phyloP scores from a whole-genome alignment of 2,888 invertebrate species.

The Ophion ellenae region DNA sequence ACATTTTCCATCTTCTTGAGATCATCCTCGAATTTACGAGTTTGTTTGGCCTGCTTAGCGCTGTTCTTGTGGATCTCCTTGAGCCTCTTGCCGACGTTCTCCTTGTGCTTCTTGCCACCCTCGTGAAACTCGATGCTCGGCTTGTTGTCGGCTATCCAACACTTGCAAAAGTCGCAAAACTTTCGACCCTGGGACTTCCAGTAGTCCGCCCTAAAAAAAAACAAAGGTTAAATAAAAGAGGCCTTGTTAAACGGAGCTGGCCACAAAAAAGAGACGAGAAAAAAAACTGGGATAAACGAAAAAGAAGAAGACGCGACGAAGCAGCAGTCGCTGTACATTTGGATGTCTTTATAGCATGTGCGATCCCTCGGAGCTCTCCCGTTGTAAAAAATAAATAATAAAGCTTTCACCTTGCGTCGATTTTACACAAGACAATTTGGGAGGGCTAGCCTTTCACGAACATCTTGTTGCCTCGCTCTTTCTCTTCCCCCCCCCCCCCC shows the following conservation, averaged over 20 bases:
- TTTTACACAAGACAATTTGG: slow-evolving; percentile 7
- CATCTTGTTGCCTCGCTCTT: background rate
- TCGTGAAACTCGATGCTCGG: slow-evolving; percentile 98
- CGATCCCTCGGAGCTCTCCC: background rate
- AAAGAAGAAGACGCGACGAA: background rate
- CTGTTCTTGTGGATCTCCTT: slow-evolving; percentile 94
- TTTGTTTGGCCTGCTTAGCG: slow-evolving; percentile 91
- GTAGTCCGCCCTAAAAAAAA: slow-evolving; percentile 92
- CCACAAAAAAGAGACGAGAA: background rate
- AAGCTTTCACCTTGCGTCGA: background rate
- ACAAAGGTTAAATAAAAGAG: background rate
- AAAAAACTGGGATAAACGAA: background rate
- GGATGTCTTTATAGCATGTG: slow-evolving; percentile 26
- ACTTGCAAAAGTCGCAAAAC: slow-evolving; percentile 98
- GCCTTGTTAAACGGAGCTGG: background rate
- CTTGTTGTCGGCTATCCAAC: slow-evolving; percentile 99
- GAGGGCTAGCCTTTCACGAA: background rate
- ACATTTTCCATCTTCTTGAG: slow-evolving; percentile 94
- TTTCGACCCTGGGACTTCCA: slow-evolving; percentile 98
- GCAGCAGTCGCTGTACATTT: slow-evolving; percentile 29
- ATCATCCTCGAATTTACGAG: slow-evolving; percentile 91
- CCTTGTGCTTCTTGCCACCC: slow-evolving; percentile 95
- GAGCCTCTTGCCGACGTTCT: slow-evolving; percentile 94
- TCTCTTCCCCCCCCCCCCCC: no score
- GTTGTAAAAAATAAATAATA: slow-evolving; percentile 11